phyloP scores from a whole-genome alignment of 2,113 vertebrate species.

The Uropsilus gracilis region DNA sequence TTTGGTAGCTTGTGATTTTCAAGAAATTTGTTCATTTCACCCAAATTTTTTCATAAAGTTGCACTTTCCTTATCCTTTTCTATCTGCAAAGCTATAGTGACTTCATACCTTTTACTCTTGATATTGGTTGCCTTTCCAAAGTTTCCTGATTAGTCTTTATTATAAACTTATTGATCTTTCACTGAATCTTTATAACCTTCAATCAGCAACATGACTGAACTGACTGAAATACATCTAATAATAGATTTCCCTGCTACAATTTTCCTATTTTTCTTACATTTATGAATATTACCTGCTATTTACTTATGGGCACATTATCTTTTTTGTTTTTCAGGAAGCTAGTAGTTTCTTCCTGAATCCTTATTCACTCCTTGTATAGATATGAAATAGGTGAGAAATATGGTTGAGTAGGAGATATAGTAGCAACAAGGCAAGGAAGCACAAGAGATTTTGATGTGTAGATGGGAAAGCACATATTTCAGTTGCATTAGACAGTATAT shows the following conservation, averaged over 20 bases:
- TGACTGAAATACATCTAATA: neutral
- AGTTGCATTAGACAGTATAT: neutral
- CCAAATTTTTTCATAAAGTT: neutral
- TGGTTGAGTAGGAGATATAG: rapidly evolving
- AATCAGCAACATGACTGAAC: neutral
- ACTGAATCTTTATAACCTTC: rapidly evolving
- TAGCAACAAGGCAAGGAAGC: neutral
- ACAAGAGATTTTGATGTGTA: neutral
- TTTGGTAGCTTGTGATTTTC: conserved; percentile 1
- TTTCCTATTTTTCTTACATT: neutral
- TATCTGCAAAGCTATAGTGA: neutral
- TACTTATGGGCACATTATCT: neutral
- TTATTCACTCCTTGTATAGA: neutral
- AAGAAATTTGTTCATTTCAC: neutral
- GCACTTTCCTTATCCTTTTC: neutral
- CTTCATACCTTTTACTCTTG: neutral
- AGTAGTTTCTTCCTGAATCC: neutral
- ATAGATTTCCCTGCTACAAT: neutral
- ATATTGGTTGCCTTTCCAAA: neutral
- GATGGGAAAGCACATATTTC: neutral
- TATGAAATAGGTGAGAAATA: neutral
- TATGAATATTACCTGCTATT: neutral
- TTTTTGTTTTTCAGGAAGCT: neutral
- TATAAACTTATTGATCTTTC: neutral
- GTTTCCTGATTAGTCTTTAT: neutral